phyloP scores from a whole-genome alignment of 2,797 vertebrate species.

The Champsocephalus esox region DNA sequence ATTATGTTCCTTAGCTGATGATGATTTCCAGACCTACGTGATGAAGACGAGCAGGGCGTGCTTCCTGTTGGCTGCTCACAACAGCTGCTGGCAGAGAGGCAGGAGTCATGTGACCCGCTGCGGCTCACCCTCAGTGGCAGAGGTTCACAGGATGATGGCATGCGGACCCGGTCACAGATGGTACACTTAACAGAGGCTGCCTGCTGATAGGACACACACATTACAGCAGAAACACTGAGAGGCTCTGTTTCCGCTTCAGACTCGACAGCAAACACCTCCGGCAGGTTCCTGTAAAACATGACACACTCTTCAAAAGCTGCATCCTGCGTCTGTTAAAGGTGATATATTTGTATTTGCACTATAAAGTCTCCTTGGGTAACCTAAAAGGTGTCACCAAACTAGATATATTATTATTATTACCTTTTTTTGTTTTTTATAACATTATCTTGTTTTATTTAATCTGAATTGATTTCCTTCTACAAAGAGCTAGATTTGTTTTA shows the following conservation, averaged over 20 bases:
- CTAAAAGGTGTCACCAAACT: too few species aligned
- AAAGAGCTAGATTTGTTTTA: too few species aligned
- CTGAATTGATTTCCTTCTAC: too few species aligned
- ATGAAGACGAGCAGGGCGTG: constrained; percentile 40
- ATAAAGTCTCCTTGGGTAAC: too few species aligned
- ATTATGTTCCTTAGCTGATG: not conserved
- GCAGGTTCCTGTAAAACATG: constrained; percentile 39
- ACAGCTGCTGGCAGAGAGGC: constrained; percentile 42
- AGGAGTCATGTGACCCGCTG: constrained; percentile 54
- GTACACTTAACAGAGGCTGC: constrained; percentile 75
- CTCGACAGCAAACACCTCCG: constrained; percentile 57
- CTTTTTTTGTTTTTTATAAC: too few species aligned
- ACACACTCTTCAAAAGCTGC: constrained; percentile 24
- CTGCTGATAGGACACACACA: constrained; percentile 75
- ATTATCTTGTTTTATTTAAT: too few species aligned
- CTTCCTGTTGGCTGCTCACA: constrained; percentile 51
- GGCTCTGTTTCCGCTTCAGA: constrained; percentile 63
- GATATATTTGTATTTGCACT: too few species aligned
- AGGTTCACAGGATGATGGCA: constrained; percentile 67
- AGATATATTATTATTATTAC: too few species aligned
- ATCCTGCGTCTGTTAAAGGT: too few species aligned
- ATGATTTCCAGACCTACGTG: not conserved
- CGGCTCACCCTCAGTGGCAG: constrained; percentile 58
- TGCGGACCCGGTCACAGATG: constrained; percentile 79
- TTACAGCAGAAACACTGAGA: constrained; percentile 68